A percentile compares a stretch with the other conserved stretches of the same genome.
Evolutionary conservation across 37 sponge, comb jelly and placozoan genomes (phyloP).

Genomic region (Bolinopsis microptera): DNA sequence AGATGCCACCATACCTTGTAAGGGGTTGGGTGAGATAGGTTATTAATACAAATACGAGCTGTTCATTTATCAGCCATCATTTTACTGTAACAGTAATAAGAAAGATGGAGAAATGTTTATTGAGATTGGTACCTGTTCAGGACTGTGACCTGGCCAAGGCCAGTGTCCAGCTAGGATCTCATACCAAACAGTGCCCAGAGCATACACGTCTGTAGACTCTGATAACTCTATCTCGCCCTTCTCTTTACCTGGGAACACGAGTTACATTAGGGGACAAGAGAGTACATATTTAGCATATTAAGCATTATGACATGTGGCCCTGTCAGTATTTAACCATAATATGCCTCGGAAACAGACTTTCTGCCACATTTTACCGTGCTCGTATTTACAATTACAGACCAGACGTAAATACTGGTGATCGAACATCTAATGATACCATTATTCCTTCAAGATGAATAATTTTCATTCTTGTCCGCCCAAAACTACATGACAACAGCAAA

Average conservation of each 20-base stretch:
- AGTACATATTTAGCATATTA: no score
- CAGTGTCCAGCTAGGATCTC: conserved; percentile 81
- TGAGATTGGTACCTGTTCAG: conserved; percentile 37
- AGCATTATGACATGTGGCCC: no score
- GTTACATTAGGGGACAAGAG: not conserved
- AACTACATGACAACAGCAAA: no score
- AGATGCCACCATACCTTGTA: conserved; percentile 65
- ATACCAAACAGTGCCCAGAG: conserved; percentile 72
- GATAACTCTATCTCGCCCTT: conserved; percentile 62
- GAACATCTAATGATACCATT: no score
- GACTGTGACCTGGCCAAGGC: conserved; percentile 71
- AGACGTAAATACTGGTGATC: no score
- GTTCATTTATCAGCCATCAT: not conserved
- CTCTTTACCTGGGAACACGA: conserved; percentile 51
- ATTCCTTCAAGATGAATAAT: no score
- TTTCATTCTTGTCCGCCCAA: no score
- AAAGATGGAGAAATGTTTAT: not conserved
- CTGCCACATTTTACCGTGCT: no score
- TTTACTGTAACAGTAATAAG: not conserved
- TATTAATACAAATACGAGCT: no score
- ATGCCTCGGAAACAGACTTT: no score
- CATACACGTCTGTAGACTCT: conserved; percentile 42
- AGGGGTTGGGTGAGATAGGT: not conserved
- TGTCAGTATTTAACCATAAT: no score
- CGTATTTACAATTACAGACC: no score